Conservation (phyloP, 2,888 invertebrate genomes). For the Cyaniris semiargus region DNA sequence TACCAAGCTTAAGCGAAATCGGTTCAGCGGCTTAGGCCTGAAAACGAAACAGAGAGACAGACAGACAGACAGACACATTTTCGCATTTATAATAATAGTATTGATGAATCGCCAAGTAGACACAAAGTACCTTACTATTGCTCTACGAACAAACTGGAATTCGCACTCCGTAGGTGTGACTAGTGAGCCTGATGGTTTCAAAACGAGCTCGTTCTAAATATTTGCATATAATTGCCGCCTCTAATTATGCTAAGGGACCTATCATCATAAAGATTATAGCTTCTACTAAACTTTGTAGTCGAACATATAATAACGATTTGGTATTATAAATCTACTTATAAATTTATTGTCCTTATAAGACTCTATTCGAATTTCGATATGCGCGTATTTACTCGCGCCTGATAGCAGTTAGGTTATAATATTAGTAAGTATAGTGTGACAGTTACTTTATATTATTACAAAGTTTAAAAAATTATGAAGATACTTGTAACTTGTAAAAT, state of each 20-base stretch:
- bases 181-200: slow-evolving; percentile 65
- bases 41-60: no score
- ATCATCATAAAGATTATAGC: slow-evolving; percentile 41
- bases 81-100: no score
- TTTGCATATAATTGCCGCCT: slow-evolving; percentile 77
- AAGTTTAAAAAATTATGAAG: background rate
- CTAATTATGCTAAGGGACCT: slow-evolving; percentile 56
- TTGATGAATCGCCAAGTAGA: no score
- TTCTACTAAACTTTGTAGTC: slow-evolving; percentile 32
- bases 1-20: no score
- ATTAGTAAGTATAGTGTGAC: no score
- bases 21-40: no score
- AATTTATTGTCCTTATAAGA: background rate
- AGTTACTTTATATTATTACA: background rate
- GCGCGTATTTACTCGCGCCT: background rate
- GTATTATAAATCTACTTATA: slow-evolving; percentile 14
- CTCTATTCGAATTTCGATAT: background rate
- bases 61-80: no score
- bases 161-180: slow-evolving; percentile 59
- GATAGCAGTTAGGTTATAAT: no score
- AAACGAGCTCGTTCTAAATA: slow-evolving; percentile 64
- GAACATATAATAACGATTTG: slow-evolving; percentile 11
- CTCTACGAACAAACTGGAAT: slow-evolving; percentile 19
- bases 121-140: no score
- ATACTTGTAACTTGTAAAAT: background rate